Percentiles rank a stretch among this genome's conserved stretches.
These are phyloP conservation scores for Scaptomyza montana DNA, from an alignment of 1,140 invertebrate species.

Conservation along the genomic window DNA sequence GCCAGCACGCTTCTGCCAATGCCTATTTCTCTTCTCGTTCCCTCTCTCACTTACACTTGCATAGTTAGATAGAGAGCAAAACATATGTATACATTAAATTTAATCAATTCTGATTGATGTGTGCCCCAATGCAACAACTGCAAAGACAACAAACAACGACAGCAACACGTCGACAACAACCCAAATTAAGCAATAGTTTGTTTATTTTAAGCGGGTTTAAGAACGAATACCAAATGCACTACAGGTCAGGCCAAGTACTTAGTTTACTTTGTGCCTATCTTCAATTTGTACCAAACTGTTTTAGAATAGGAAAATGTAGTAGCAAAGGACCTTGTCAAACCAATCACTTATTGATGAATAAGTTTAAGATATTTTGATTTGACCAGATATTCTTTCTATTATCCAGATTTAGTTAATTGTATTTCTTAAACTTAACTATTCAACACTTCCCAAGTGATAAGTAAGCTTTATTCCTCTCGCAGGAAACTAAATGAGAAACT, in stretches of 20 bases:
- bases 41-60: constrained; percentile 7
- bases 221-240: constrained; percentile 24
- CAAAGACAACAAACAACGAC: constrained; percentile 32
- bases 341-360: no score
- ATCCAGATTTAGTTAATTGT: no score
- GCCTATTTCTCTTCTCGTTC: constrained; percentile 48
- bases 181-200: constrained; percentile 40
- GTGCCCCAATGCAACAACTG: constrained; percentile 47
- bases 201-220: background rate
- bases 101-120: constrained; percentile 82
- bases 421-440: no score
- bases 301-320: background rate
- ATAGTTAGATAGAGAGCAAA: no score
- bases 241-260: background rate
- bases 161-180: constrained; percentile 29
- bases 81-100: constrained; percentile 52
- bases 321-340: background rate
- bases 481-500: no score
- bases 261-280: background rate
- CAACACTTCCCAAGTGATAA: no score
- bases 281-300: background rate
- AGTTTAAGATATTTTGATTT: no score
- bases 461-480: no score
- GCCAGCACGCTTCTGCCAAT: constrained; percentile 70
- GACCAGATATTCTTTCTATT: no score